Base-by-base conservation (phyloP, 1,140 invertebrate genomes). In the Drosophila sproati region DNA sequence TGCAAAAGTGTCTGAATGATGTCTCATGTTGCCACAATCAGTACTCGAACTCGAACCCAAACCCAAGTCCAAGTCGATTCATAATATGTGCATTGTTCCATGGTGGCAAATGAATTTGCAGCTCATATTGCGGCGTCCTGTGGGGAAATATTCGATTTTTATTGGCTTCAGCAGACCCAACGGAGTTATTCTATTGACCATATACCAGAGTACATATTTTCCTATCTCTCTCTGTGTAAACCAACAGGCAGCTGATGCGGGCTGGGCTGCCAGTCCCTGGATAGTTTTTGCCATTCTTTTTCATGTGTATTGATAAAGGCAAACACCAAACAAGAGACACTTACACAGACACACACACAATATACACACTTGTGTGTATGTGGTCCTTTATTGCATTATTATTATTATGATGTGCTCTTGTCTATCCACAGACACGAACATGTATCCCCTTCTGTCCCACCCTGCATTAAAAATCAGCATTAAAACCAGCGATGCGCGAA, bases 201-300 rank as follows among this genome's bases (percentile, higher is more conserved):
- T 54, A 61, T 48, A 73, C 12, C 28, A 63, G 20, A 20, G 20
- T 20, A 20, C 20, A 20, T 20, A 20, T 20, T 20, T 20, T 20
- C 20, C 20, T 39, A 29, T 63, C 39, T 48, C 39, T 45, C 20
- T 39, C 7, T 66, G 41, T 57, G 32, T 31, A 12, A 29, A 35
- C 32, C 32, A 37, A 4, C 7, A 12, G 35, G 59, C 41, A 48
- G 41, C 37, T 28, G 8, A 56, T 41, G 54, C 54, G 54, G 37
- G 54, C 54, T 56, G 35, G 35, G 37, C 72, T 74, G 66, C 28
- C 48, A 74, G 41, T 74, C 72, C 72, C 72, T 29, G 51, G 57
- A 74, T 74, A 74, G 67, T 74, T 74, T 50, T 67, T 71, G 57
- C 72, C 72, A 74, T 71, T 74, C 70, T 70, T 74, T 56, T 70